Evolutionary conservation across 1,140 invertebrate genomes (phyloP), one percentile per base, ranked within the genome.

Genomic region (Ctenoplectra terminalis): DNA sequence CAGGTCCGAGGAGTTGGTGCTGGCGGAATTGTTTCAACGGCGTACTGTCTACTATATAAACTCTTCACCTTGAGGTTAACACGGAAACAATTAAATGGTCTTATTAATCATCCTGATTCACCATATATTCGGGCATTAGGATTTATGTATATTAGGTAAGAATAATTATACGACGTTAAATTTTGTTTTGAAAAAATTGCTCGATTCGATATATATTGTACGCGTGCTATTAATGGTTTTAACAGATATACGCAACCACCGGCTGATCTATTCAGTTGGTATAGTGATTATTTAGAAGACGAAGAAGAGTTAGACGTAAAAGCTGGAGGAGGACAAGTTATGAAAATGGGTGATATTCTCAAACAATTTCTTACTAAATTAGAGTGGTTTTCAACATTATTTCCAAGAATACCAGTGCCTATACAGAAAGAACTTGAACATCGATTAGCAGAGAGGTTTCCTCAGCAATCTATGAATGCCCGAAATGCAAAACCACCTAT

Each of bases 401-500:
- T 99, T 92, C 99, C 99, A 1, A 95, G 99, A 83, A 99, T 99
- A 93, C 99, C 99, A n/a, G 99, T 99, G 50, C 99, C 99, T 23
- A 99, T 99, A 88, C 98, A 99, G 94, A 98, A 97, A 91, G 96
- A 97, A 91, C 95, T 98, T 81, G 97, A 98, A 90, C 96, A 96
- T 89, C 96, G 95, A 88, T 92, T 97, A 78, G 94, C 95, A 71
- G 95, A 96, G 86, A 94, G 94, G 83, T 94, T 95, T 90, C 94
- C 95, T 1, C 92, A 94, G 70, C 92, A 93, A 54, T 87, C 91
- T 58, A 89, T 90, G 20, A 93, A 92, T 58, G 83, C 92, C 1
- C 90, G 91, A 54, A 92, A 93, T 72, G 91, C 93, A 23, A 93
- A 93, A 31, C 92, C 92, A 70, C 91, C 89, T 11, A 94, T 92